Conservation (phyloP, 2,113 vertebrate species). For the Zosterops pallidus region DNA sequence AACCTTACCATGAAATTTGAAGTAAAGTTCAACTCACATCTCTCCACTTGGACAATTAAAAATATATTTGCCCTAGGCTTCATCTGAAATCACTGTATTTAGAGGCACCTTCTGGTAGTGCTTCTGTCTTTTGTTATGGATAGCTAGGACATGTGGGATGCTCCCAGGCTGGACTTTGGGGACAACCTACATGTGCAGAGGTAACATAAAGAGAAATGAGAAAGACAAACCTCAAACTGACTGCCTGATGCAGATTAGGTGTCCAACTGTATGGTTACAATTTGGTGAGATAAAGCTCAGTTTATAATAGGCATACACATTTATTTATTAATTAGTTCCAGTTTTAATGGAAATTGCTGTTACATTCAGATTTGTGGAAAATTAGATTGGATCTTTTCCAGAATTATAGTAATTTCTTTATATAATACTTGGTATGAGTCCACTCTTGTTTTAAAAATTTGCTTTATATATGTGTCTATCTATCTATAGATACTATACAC, state of each 20-base stretch:
- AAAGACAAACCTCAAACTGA: not conserved
- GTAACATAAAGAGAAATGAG: not conserved
- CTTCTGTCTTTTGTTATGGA: not conserved
- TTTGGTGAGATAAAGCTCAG: not conserved
- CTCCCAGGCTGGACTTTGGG: not conserved
- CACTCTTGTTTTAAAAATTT: not conserved
- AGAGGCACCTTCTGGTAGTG: not conserved
- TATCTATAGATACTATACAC: not conserved
- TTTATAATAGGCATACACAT: not conserved
- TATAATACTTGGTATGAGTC: not conserved
- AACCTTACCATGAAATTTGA: not conserved
- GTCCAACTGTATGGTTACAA: not conserved
- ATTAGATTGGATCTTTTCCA: not conserved
- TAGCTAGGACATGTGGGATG: not conserved
- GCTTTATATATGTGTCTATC: not conserved
- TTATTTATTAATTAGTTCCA: not conserved
- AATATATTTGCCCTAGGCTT: not conserved
- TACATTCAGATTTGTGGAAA: not conserved
- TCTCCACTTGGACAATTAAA: not conserved
- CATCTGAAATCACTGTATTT: not conserved
- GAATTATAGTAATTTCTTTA: not conserved
- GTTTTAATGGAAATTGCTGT: not conserved
- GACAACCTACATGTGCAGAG: not conserved
- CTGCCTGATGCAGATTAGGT: not conserved
- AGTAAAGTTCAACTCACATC: not conserved